Evolutionary conservation across 2,888 invertebrate species (phyloP), one percentile per base, ranked within the genome.

Genomic region (Ennomos quercinarius): DNA sequence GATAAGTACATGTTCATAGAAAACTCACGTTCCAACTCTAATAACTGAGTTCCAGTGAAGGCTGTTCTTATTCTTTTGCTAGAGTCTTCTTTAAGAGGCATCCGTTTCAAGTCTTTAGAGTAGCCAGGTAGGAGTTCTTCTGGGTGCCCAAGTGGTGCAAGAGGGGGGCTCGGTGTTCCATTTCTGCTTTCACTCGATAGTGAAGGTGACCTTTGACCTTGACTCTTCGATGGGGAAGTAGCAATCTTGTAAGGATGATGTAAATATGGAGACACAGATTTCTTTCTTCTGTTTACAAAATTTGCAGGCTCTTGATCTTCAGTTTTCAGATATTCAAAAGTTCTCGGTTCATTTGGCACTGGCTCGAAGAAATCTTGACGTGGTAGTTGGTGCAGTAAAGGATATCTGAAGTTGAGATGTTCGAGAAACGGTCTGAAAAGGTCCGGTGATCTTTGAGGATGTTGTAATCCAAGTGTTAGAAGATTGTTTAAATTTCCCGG

Each of bases 41-140:
- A 87, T 0, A 98, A 93, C 79, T 98, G 98, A 0, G 96, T 97
- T 69, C 98, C 98, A 3, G 98, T 98, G 83, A 98, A 99, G 0
- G 98, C 98, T 0, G 98, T 99, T 42, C 99, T 94, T 65, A 98
- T 98, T 61, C 98, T 93, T 83, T 98, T 98, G 73, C 96, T 97
- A 0, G 96, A 96, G 66, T 95, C 93, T 79, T 95, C 91, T 85
- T 93, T 87, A 67, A 93, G 60, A 48, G 93, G 83, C 69, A 94
- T 50, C 64, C 93, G 81, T 80, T 93, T 81, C 0, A 93, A 76
- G 48, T 90, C 89, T 55, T 88, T 89, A 0, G 90, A 87, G 66
- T 87, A 89, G 0, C 89, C 87, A 8, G 93, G 88, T 0, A 93
- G 78, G 0, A 91, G 77, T 70, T 93, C 93, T 66, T 92, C 92